Evolutionary conservation across 2,797 vertebrate genomes (phyloP), one percentile per base, ranked within the genome.

Genomic region (Dryobates pubescens): DNA sequence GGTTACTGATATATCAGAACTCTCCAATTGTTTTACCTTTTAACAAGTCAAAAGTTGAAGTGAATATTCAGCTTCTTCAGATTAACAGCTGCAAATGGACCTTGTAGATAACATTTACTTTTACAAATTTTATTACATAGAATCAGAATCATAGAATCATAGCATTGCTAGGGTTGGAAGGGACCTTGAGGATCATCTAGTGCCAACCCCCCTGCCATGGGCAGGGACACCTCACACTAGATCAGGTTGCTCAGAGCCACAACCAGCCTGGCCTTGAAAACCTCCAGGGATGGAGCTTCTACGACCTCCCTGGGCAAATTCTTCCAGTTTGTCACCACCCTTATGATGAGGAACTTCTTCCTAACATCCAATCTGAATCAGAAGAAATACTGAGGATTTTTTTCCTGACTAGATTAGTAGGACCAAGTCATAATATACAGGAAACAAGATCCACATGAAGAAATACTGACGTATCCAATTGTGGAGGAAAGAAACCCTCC

Each of bases 401-500:
- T 92, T 74, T 32, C 13, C 45, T 47, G 27, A 11, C 30, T 71
- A 17, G 19, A 62, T 79, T 82, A 58, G 13, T 30, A 86, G 8
- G 29, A 75, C 17, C 10, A 73, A 81, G 45, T 47, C 2, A 3
- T 90, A 87, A 91, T 81, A 82, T 78, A 82, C 32, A 92, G 83
- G 67, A 93, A 88, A 91, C 24, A 71, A 77, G 7, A 34, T 93
- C 17, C 38, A 57, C 38, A 72, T 84, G 71, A 90, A 92, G 83
- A 94, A 95, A 89, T 92, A 93, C 41, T 88, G 79, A 96, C 84
- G 58, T 56, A 77, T 75, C 92, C 79, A 88, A 22, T 93, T 94
- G 70, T 76, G 32, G 76, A 90, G 54, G 63, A 88, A 62, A 93
- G 15, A 32, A 68, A 75, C 22, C 69, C 71, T 95, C 94, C 79